Evolutionary conservation across 2,797 vertebrate genomes (phyloP), one percentile per base, ranked within the genome.

Genomic region (Chanos chanos): DNA sequence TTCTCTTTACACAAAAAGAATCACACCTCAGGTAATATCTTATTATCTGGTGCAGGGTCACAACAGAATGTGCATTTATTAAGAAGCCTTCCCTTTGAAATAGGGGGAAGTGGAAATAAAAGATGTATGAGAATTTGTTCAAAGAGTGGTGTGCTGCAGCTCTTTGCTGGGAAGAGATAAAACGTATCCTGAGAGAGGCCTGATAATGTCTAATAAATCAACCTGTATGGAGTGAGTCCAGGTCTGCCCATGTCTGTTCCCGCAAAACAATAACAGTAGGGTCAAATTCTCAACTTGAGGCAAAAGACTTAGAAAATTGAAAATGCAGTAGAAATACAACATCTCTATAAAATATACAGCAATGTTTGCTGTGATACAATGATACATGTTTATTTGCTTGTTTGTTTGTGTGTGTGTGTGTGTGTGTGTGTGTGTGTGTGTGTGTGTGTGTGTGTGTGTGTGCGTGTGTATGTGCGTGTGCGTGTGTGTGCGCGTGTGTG

Each of bases 71-170:
- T 77, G 77, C 63, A 79, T 85, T 80, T 86, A 85, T 85, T 77
- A 86, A 81, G 75, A 71, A 86, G 78, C 47, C 62, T 71, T 82
- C 76, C 72, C 83, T 88, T 89, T 89, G 87, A 90, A 87, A 85
- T 78, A 70, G 58, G 73, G 74, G 34, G 41, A 85, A 73, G 74
- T 64, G 72, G 71, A 73, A 61, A 85, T 87, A 66, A 88, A 89
- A 86, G 71, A 85, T 87, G 85, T 33, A 89, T 87, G 75, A 73
- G 63, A 66, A 48, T 75, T 85, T 84, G 85, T 87, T 87, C 85
- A 89, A 88, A 87, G 84, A 77, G 78, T 78, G 82, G 70, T 75
- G 74, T 61, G 64, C 70, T 72, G 37, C 21, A 45, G 50, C 50
- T 81, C 74, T 84, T 81, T 81, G 74, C 80, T 75, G 78, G 73